phyloP scores from a whole-genome alignment of 2,888 invertebrate species.

The Tachina fera region DNA sequence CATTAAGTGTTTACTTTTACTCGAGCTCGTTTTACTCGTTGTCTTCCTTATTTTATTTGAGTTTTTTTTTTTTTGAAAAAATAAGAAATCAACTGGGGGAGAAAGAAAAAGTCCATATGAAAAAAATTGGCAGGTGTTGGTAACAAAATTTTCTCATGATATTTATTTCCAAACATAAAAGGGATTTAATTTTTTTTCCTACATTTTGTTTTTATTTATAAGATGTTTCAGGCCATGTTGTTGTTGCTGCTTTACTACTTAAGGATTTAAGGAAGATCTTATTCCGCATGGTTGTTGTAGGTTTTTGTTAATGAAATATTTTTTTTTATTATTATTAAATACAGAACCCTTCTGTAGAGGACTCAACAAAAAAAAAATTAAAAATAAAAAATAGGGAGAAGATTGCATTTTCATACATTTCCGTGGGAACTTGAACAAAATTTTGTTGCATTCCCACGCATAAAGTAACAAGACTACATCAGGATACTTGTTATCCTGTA shows the following conservation, averaged over 20 bases:
- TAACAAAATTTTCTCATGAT: constrained; percentile 80
- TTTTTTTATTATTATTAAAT: constrained; percentile 45
- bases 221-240: constrained; percentile 32
- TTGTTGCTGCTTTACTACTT: constrained; percentile 56
- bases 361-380: constrained; percentile 15
- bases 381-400: constrained; percentile 20
- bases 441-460: constrained; percentile 79
- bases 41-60: neutral
- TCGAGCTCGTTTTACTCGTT: constrained; percentile 62
- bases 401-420: constrained; percentile 72
- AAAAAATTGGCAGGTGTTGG: constrained; percentile 82
- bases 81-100: constrained; percentile 52
- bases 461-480: constrained; percentile 59
- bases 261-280: constrained; percentile 70
- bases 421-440: constrained; percentile 78
- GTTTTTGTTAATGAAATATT: constrained; percentile 40
- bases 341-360: constrained; percentile 56
- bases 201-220: constrained; percentile 35
- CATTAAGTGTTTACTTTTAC: constrained; percentile 69
- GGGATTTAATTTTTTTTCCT: constrained; percentile 51
- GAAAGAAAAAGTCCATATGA: constrained; percentile 74
- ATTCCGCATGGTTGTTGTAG: constrained; percentile 56
- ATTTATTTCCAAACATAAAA: constrained; percentile 60
- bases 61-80: neutral
- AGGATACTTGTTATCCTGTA: constrained; percentile 68